These are phyloP conservation scores for Tricholauxania praeusta DNA, from an alignment of 2,888 invertebrate genomes.

Conservation along the genomic window DNA sequence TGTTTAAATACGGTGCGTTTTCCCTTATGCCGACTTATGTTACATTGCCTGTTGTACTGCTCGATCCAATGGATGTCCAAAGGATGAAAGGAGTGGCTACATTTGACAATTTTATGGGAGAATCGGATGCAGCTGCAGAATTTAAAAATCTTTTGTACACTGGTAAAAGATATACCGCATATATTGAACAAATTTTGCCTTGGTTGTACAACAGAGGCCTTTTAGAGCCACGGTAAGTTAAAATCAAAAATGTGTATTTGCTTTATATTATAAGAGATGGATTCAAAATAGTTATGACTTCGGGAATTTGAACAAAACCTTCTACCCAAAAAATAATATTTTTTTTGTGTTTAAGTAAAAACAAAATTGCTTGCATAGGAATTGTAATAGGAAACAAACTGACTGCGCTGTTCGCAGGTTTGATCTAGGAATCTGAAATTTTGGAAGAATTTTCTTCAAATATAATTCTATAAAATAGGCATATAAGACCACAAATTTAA, in stretches of 20 bases:
- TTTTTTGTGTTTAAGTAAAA: too few relatives aligned
- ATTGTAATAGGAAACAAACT: too few relatives aligned
- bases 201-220: slow-evolving; percentile 62
- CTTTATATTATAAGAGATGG: background rate
- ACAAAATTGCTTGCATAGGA: too few relatives aligned
- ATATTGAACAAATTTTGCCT: slow-evolving; percentile 57
- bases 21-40: slow-evolving; percentile 44
- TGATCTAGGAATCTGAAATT: too few relatives aligned
- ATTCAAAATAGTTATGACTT: too few relatives aligned
- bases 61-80: slow-evolving; percentile 53
- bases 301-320: too few relatives aligned
- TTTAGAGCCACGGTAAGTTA: slow-evolving; percentile 46
- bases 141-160: slow-evolving; percentile 55
- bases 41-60: slow-evolving; percentile 54
- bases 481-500: too few relatives aligned
- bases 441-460: too few relatives aligned
- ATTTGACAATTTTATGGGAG: slow-evolving; percentile 55
- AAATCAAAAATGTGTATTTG: background rate
- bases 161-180: slow-evolving; percentile 54
- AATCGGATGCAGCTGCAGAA: slow-evolving; percentile 42
- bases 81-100: slow-evolving; percentile 49
- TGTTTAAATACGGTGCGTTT: slow-evolving; percentile 53
- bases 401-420: too few relatives aligned
- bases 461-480: too few relatives aligned
- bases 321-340: too few relatives aligned